These are phyloP conservation scores for Philereme transversata DNA, from an alignment of 2,888 invertebrate genomes.

Conservation along the genomic window DNA sequence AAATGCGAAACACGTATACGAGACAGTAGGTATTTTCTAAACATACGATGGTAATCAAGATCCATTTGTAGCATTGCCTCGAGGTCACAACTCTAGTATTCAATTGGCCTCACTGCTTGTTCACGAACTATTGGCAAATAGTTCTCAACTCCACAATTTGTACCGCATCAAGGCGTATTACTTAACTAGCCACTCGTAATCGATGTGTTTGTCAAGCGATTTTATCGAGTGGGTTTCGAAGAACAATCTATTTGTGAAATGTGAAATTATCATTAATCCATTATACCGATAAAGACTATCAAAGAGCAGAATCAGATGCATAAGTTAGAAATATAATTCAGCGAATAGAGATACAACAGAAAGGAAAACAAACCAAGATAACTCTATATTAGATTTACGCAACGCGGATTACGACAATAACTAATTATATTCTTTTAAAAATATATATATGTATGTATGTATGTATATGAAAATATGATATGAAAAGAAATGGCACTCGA, in stretches of 20 bases:
- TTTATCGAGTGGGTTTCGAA: background rate
- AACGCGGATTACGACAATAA: too few species aligned
- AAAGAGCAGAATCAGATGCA: too few species aligned
- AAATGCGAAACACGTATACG: background rate
- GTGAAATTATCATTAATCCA: background rate
- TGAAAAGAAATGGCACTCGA: slow-evolving; percentile 30
- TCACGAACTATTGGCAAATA: slow-evolving; percentile 46
- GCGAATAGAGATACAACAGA: too few species aligned
- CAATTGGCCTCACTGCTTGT: slow-evolving; percentile 34
- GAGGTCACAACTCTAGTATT: slow-evolving; percentile 42
- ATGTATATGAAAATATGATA: too few species aligned
- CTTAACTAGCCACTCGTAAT: slow-evolving; percentile 11
- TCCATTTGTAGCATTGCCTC: slow-evolving; percentile 37
- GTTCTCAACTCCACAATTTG: slow-evolving; percentile 48
- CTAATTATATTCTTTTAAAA: too few species aligned
- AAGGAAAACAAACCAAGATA: background rate
- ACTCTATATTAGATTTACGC: slow-evolving; percentile 25
- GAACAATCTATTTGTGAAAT: background rate
- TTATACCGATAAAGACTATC: too few species aligned
- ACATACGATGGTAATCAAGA: slow-evolving; percentile 40
- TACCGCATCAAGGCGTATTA: slow-evolving; percentile 54
- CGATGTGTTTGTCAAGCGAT: too few species aligned
- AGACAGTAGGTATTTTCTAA: slow-evolving; percentile 26
- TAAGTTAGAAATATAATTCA: background rate
- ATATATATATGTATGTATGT: too few species aligned